Evolutionary conservation across 2,888 invertebrate species (phyloP).

Genomic region (Scelioninae gen. 1): DNA sequence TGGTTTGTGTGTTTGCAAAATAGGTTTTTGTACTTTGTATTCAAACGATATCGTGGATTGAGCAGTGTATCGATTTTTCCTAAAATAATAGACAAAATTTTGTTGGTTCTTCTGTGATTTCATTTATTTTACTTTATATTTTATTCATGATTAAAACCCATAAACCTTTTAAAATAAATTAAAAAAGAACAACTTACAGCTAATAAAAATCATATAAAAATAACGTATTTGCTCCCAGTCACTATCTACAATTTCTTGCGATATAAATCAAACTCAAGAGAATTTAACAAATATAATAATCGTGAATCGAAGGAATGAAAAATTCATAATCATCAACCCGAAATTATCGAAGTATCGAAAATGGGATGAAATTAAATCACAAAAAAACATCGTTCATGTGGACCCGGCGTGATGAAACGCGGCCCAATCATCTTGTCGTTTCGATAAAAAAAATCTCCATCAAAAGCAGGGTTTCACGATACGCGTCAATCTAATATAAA

Average conservation of each 20-base stretch:
- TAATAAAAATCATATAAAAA: slow-evolving; percentile 52
- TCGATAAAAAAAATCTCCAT: slow-evolving; percentile 38
- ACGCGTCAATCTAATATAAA: slow-evolving; percentile 2
- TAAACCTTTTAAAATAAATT: slow-evolving; percentile 20
- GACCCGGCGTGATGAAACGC: slow-evolving; percentile 66
- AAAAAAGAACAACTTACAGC: slow-evolving; percentile 27
- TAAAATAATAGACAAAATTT: slow-evolving; percentile 8
- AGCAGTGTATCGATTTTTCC: slow-evolving; percentile 37
- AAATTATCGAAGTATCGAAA: slow-evolving; percentile 40
- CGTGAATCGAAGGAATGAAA: slow-evolving; percentile 51
- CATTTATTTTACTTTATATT: background rate
- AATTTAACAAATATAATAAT: slow-evolving; percentile 73
- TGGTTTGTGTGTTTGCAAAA: background rate
- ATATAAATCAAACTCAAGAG: no score
- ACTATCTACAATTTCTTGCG: slow-evolving; percentile 62
- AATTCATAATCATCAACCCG: slow-evolving; percentile 56
- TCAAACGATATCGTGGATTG: slow-evolving; percentile 32
- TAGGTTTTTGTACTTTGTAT: slow-evolving; percentile 68
- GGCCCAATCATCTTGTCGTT: slow-evolving; percentile 66
- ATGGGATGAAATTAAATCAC: slow-evolving; percentile 64
- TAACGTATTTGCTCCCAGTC: slow-evolving; percentile 69
- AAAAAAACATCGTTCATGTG: slow-evolving; percentile 60
- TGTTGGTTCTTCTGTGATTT: slow-evolving; percentile 40
- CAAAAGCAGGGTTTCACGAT: slow-evolving; percentile 65
- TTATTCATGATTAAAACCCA: slow-evolving; percentile 11